phyloP scores from a whole-genome alignment of 2,888 invertebrate genomes.

The Reticulitermes lucifugus region DNA sequence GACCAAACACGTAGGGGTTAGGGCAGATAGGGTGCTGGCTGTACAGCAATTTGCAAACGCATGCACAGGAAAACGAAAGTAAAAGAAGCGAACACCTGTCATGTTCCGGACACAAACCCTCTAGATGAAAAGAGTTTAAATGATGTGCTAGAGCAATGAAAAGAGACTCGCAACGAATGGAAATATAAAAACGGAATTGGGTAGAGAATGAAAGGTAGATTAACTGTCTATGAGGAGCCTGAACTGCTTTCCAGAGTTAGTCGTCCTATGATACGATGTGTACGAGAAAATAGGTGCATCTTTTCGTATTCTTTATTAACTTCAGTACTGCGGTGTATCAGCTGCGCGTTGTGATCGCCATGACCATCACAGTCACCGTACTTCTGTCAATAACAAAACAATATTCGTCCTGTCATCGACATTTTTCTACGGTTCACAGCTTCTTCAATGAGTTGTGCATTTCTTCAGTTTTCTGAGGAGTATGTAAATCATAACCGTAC shows the following conservation, averaged over 20 bases:
- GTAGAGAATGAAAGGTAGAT: constrained; percentile 25
- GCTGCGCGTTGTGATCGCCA: too few species aligned
- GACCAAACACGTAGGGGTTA: not conserved
- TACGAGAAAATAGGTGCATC: not conserved
- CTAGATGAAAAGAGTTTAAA: constrained; percentile 36
- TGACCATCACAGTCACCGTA: too few species aligned
- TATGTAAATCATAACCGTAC: too few species aligned
- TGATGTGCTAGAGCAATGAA: constrained; percentile 28
- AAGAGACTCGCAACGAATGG: constrained; percentile 25
- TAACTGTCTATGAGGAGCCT: not conserved
- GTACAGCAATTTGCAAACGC: constrained; percentile 50
- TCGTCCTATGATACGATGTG: not conserved
- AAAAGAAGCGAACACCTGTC: constrained; percentile 19
- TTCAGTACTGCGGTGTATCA: not conserved
- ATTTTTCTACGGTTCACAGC: too few species aligned
- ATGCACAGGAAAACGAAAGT: constrained; percentile 47
- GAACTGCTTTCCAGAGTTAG: not conserved
- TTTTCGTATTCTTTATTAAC: not conserved
- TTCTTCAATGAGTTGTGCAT: too few species aligned
- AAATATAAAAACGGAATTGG: constrained; percentile 21
- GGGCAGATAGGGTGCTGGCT: not conserved
- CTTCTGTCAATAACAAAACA: too few species aligned
- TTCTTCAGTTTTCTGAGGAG: too few species aligned
- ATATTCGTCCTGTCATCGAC: too few species aligned
- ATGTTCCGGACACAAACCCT: not conserved